These are phyloP conservation scores for Vulpes ferrilata DNA, from an alignment of 2,113 vertebrate species.

Conservation along the genomic window DNA sequence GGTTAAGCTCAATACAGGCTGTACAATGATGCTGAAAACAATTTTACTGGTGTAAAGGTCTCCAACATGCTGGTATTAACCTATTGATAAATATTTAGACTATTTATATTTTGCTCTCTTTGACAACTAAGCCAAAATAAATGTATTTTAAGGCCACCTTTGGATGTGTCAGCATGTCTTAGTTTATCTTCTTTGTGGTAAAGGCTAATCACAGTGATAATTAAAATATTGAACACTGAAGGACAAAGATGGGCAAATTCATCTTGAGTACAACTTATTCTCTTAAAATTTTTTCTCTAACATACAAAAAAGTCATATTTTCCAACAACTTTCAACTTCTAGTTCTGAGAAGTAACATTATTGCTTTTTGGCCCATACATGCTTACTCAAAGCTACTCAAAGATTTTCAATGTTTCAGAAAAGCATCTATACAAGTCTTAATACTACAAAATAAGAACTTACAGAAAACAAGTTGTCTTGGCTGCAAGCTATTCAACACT, in stretches of 20 bases:
- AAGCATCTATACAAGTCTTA: slow-evolving; percentile 10
- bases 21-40: slow-evolving; percentile 27
- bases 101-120: slow-evolving; percentile 52
- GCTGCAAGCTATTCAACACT: slow-evolving; percentile 67
- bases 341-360: neutral
- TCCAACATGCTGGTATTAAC: slow-evolving; percentile 67
- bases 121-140: slow-evolving; percentile 62
- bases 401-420: slow-evolving; percentile 34
- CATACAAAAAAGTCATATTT: slow-evolving; percentile 32
- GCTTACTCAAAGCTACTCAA: neutral
- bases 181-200: slow-evolving; percentile 64
- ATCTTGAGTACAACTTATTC: neutral
- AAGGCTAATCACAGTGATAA: slow-evolving; percentile 65
- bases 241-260: slow-evolving; percentile 68
- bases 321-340: slow-evolving; percentile 14
- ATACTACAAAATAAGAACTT: slow-evolving; percentile 7
- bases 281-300: neutral
- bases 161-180: slow-evolving; percentile 66
- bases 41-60: slow-evolving; percentile 47
- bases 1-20: slow-evolving; percentile 2
- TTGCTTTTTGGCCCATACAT: neutral
- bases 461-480: neutral
- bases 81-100: slow-evolving; percentile 67
- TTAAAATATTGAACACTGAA: slow-evolving; percentile 59
- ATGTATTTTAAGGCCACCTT: slow-evolving; percentile 76